These are phyloP conservation scores for Podabrus alpinus DNA, from an alignment of 2,888 invertebrate genomes.

Conservation along the genomic window DNA sequence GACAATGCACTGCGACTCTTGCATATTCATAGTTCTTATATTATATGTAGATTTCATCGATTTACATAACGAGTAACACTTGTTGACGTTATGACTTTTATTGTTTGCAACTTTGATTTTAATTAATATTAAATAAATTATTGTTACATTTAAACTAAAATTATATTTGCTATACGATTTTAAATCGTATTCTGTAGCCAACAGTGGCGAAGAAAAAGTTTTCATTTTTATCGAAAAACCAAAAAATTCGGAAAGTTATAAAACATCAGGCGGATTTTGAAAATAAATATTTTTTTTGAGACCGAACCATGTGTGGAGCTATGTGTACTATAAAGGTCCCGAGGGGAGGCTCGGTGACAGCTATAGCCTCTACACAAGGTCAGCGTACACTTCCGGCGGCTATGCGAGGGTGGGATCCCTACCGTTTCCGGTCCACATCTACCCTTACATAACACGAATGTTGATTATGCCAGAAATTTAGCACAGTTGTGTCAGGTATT, in stretches of 20 bases:
- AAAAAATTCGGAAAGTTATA: not conserved
- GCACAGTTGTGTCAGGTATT: slow-evolving; percentile 18
- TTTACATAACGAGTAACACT: slow-evolving; percentile 48
- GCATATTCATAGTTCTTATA: slow-evolving; percentile 50
- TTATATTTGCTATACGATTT: not conserved
- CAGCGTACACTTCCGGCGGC: slow-evolving; percentile 48
- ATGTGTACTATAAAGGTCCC: slow-evolving; percentile 17
- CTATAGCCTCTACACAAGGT: slow-evolving; percentile 47
- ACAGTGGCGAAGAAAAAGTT: too few species aligned
- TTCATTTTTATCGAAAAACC: not conserved
- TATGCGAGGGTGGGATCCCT: slow-evolving; percentile 54
- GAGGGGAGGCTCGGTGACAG: slow-evolving; percentile 32
- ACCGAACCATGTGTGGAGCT: slow-evolving; percentile 21
- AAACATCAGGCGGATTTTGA: not conserved
- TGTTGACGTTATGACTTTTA: slow-evolving; percentile 43
- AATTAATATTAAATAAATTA: not conserved
- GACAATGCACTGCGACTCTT: slow-evolving; percentile 43
- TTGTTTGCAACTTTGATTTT: slow-evolving; percentile 10
- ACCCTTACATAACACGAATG: slow-evolving; percentile 32
- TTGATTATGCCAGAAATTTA: slow-evolving; percentile 11
- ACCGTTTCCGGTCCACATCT: slow-evolving; percentile 49
- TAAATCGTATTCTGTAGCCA: too few species aligned
- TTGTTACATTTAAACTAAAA: not conserved
- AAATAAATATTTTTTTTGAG: not conserved
- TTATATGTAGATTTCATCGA: slow-evolving; percentile 50